phyloP scores from a whole-genome alignment of 1,140 invertebrate genomes.

The Hyposmocoma kahamanoa region DNA sequence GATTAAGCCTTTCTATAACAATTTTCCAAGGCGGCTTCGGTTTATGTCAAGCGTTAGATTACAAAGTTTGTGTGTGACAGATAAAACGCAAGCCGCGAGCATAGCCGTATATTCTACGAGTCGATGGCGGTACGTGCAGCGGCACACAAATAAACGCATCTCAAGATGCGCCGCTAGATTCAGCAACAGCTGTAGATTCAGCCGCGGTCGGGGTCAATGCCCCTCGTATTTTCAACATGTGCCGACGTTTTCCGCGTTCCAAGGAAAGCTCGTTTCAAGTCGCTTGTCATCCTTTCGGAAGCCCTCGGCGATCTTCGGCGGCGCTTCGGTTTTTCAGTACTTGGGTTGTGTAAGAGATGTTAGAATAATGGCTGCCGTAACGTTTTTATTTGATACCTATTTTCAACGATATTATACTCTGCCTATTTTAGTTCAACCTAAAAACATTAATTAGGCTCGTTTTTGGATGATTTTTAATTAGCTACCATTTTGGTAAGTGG shows the following conservation, averaged over 20 bases:
- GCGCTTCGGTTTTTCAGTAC: conserved; percentile 18
- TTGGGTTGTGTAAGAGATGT: conserved; percentile 14
- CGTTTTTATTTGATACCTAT: neutral
- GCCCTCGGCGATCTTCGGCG: conserved; percentile 45
- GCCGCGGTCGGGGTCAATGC: conserved; percentile 64
- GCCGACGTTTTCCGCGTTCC: conserved; percentile 70
- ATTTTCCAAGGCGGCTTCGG: too few relatives aligned
- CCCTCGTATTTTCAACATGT: conserved; percentile 71
- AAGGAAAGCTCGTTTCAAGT: conserved; percentile 61
- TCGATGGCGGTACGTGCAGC: neutral
- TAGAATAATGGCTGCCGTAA: conserved; percentile 4
- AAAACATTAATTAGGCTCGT: too few relatives aligned
- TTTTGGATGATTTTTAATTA: too few relatives aligned
- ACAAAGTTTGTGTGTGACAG: too few relatives aligned
- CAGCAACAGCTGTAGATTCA: conserved; percentile 63
- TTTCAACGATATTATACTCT: too few relatives aligned
- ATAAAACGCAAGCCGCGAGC: too few relatives aligned
- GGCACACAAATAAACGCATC: neutral
- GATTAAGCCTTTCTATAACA: too few relatives aligned
- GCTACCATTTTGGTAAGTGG: too few relatives aligned
- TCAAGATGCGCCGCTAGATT: conserved; percentile 34
- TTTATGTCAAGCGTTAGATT: too few relatives aligned
- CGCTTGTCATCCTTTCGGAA: conserved; percentile 62
- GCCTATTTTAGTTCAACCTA: too few relatives aligned
- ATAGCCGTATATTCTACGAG: too few relatives aligned